Evolutionary conservation across 1,140 invertebrate species (phyloP), one percentile per base, ranked within the genome.

Genomic region (Brachionus koreanus): DNA sequence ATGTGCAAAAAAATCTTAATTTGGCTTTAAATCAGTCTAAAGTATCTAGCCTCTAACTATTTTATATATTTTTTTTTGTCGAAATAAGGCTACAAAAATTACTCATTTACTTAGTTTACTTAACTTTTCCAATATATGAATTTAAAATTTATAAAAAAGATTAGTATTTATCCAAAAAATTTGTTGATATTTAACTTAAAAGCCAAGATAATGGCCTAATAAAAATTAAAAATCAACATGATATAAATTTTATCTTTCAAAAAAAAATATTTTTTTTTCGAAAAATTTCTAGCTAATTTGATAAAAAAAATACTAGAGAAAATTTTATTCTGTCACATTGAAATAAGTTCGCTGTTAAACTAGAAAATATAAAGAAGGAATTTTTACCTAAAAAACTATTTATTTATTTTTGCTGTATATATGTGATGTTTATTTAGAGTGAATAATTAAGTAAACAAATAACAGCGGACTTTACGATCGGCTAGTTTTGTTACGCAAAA

Each of bases 211-310:
- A 57, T 19, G 49, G 49, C 49, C 49, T 57, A 57, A 57, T 57
- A 57, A 57, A 57, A 57, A 57, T 25, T 57, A 57, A 57, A 57
- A 57, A 57, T 57, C 49, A 57, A 57, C 49, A 57, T 57, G 49
- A 57, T 57, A 57, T 57, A 25, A 57, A 7, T 52, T 52, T 52
- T 57, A 23, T 23, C 19, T 16, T 23, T 57, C 6, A 29, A 29
- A 29, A 29, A 29, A 29, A 29, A 29, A 29, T 2, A 29, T 29
- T 29, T 29, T 29, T 29, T 29, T 29, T 29, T 29, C 29, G 29
- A 42, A 25, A 57, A 57, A 57, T 7, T 57, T 57, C 49, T 57
- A 57, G 49, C 16, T 57, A 57, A 9, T 9, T 25, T 57, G 49
- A 57, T 57, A 57, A 25, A 29, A 29, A 29, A 29, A 23, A 57